A percentile compares a stretch with the other conserved stretches of the same genome.
phyloP scores from a whole-genome alignment of 2,797 vertebrate genomes.

The Luscinia luscinia region DNA sequence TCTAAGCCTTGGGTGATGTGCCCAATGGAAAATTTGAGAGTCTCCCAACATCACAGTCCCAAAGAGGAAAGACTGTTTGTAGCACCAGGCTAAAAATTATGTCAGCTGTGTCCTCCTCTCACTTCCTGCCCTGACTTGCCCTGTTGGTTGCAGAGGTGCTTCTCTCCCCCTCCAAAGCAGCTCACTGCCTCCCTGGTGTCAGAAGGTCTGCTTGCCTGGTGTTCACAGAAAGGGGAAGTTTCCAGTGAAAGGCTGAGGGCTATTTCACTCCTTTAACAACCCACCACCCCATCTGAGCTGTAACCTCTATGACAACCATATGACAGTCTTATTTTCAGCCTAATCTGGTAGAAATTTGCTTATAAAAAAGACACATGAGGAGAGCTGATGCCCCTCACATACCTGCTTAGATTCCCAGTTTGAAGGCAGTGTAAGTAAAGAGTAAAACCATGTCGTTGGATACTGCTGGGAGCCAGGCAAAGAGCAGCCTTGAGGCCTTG shows the following conservation, averaged over 20 bases:
- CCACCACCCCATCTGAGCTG: not conserved
- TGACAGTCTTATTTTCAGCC: not conserved
- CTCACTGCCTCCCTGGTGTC: not conserved
- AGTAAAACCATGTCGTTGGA: not conserved
- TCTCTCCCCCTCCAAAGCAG: not conserved
- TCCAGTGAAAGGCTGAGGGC: not conserved
- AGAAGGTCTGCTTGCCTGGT: not conserved
- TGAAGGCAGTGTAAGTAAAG: not conserved
- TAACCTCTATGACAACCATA: not conserved
- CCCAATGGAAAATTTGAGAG: not conserved
- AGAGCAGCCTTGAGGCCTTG: no score
- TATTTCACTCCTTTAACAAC: constrained; percentile 1
- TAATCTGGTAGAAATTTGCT: not conserved
- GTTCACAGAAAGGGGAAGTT: not conserved
- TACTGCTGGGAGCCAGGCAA: no score
- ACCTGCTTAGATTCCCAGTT: not conserved
- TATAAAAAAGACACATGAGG: not conserved
- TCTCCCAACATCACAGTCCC: not conserved
- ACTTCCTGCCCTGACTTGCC: not conserved
- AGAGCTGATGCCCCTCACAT: not conserved
- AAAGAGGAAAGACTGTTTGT: not conserved
- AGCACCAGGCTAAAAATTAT: not conserved
- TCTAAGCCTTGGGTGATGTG: not conserved
- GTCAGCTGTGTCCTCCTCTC: not conserved
- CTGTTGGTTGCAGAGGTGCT: not conserved